Percentiles rank a stretch among this genome's conserved stretches.
Evolutionary conservation across 1,140 invertebrate genomes (phyloP).

Genomic region (Lepidurus couesii): DNA sequence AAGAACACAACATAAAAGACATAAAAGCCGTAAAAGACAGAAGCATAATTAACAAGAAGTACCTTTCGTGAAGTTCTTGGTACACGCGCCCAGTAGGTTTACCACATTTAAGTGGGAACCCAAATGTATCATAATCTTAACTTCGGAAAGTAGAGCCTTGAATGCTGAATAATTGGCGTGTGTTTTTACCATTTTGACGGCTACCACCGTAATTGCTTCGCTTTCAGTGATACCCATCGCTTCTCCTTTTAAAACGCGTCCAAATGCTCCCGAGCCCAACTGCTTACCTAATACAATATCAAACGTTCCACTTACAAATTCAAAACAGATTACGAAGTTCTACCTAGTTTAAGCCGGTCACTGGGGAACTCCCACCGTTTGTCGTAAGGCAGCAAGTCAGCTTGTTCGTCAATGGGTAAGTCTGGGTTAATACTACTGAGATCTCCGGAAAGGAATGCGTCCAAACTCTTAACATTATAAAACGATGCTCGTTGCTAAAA

Average conservation of each 20-base stretch:
- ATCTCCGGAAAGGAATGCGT: slow-evolving; percentile 51
- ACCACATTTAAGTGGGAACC: slow-evolving; percentile 77
- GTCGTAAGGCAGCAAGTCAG: slow-evolving; percentile 82
- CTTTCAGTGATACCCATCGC: slow-evolving; percentile 29
- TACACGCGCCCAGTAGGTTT: slow-evolving; percentile 63
- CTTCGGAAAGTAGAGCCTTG: slow-evolving; percentile 49
- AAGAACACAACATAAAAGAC: neutral
- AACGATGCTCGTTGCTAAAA: neutral
- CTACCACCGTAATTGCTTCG: slow-evolving; percentile 59
- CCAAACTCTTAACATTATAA: neutral
- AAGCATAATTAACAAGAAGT: neutral
- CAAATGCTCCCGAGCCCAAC: slow-evolving; percentile 85
- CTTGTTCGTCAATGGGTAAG: slow-evolving; percentile 81
- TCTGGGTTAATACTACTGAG: slow-evolving; percentile 78
- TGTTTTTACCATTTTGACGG: slow-evolving; percentile 54
- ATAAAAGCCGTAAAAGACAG: neutral
- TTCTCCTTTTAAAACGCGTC: slow-evolving; percentile 83
- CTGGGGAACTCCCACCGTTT: slow-evolving; percentile 82
- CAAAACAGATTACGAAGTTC: slow-evolving; percentile 34
- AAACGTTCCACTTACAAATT: neutral
- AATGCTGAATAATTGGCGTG: slow-evolving; percentile 42
- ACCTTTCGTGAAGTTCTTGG: slow-evolving; percentile 50
- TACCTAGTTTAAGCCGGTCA: slow-evolving; percentile 75
- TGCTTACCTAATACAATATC: slow-evolving; percentile 57
- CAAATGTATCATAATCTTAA: slow-evolving; percentile 54